Percentiles rank a stretch among this genome's conserved stretches.
Conservation (phyloP, 2,113 vertebrate genomes). For the Protobothrops mucrosquamatus region DNA sequence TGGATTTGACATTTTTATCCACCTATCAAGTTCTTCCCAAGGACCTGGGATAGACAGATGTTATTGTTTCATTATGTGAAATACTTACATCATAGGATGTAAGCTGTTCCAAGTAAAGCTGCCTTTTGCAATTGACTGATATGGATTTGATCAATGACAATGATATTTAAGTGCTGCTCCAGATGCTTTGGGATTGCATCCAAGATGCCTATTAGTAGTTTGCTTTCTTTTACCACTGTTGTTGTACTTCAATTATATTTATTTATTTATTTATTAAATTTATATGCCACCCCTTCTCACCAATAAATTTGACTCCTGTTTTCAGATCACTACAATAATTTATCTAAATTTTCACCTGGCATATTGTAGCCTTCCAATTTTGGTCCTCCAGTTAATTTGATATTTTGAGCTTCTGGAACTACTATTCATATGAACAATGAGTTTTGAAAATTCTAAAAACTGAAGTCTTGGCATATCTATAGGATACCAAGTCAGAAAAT, state of each 20-base stretch:
- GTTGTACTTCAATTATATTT: neutral
- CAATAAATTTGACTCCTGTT: neutral
- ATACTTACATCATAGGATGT: neutral
- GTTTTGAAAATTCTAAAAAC: neutral
- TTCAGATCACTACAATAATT: conserved; percentile 15
- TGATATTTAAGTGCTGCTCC: neutral
- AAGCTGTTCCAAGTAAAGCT: neutral
- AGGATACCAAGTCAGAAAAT: neutral
- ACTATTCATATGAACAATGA: no score
- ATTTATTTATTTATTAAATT: no score
- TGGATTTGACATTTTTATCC: neutral
- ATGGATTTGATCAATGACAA: neutral
- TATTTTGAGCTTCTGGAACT: no score
- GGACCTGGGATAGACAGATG: neutral
- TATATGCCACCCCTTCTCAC: neutral
- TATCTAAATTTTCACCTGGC: neutral
- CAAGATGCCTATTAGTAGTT: neutral
- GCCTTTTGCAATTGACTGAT: neutral
- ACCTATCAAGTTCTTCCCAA: neutral
- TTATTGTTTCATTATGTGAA: neutral
- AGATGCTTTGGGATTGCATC: neutral
- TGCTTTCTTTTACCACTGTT: neutral
- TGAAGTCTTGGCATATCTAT: neutral
- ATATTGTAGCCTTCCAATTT: no score
- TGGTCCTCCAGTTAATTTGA: no score